phyloP scores from a whole-genome alignment of 2,113 vertebrate genomes.

The Calypte anna region DNA sequence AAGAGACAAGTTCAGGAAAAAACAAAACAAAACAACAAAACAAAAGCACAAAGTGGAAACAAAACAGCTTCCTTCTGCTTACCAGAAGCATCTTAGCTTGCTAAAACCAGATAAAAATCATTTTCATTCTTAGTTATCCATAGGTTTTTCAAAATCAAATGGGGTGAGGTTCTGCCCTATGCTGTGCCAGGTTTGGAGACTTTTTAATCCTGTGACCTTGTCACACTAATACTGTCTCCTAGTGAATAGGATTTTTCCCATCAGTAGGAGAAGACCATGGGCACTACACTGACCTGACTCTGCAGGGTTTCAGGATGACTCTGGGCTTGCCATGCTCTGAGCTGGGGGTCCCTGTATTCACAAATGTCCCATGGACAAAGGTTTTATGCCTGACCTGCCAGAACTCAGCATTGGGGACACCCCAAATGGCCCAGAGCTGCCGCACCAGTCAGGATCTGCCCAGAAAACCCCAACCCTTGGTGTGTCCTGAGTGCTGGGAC shows the following conservation, averaged over 20 bases:
- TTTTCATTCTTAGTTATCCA: background rate
- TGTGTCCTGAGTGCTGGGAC: background rate
- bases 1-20: background rate
- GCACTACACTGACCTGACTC: background rate
- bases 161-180: background rate
- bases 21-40: background rate
- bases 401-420: background rate
- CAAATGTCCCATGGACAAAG: background rate
- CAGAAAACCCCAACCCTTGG: background rate
- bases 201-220: background rate
- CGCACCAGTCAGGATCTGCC: background rate
- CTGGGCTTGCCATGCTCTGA: background rate
- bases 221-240: background rate
- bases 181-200: background rate
- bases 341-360: background rate
- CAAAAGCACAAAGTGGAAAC: background rate
- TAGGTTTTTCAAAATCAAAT: background rate
- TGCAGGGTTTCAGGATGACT: fast-evolving
- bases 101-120: background rate
- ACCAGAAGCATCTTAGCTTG: background rate
- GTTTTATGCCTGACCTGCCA: background rate
- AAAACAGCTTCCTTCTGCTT: background rate
- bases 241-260: background rate
- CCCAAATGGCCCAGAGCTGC: background rate
- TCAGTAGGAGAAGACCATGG: background rate